A percentile compares a stretch with the other conserved stretches of the same genome.
These are phyloP conservation scores for Hypsibius dujardini DNA, from an alignment of 1,140 invertebrate genomes.

Conservation along the genomic window DNA sequence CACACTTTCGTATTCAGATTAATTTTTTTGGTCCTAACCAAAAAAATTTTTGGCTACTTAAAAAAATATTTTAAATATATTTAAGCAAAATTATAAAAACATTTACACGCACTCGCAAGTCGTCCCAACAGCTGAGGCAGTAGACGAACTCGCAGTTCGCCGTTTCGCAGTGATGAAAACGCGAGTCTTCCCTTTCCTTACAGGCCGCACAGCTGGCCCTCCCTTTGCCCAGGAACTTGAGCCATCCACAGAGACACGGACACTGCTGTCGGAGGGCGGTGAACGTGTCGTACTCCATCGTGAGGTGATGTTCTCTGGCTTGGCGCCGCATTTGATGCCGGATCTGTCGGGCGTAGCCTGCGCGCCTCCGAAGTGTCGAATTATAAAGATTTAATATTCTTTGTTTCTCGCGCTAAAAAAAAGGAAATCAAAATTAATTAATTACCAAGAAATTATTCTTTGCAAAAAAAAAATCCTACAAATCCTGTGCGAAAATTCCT, in stretches of 20 bases:
- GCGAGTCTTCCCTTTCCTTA: constrained; percentile 24
- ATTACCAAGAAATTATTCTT: not conserved
- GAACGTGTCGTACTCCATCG: constrained; percentile 23
- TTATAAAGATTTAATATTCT: constrained; percentile 1
- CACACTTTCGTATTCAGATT: too few species aligned
- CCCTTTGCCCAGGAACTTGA: constrained; percentile 19
- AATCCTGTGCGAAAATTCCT: not conserved
- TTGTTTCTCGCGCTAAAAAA: constrained; percentile 24
- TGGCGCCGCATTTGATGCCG: constrained; percentile 25
- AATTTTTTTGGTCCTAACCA: too few species aligned
- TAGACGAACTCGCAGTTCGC: constrained; percentile 26
- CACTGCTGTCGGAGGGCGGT: constrained; percentile 22
- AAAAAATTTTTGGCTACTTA: too few species aligned
- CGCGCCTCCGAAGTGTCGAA: not conserved
- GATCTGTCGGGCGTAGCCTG: constrained; percentile 21
- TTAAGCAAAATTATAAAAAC: too few species aligned
- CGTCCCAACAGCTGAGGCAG: constrained; percentile 27
- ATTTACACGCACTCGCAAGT: constrained; percentile 23
- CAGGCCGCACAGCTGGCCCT: constrained; percentile 26
- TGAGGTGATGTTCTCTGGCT: constrained; percentile 22
- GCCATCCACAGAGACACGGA: constrained; percentile 24
- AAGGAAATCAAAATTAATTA: too few species aligned
- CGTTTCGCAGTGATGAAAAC: constrained; percentile 25
- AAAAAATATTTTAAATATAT: too few species aligned
- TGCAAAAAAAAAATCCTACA: not conserved